Conservation (phyloP, 2,888 invertebrate genomes). For the Pheosia tremula region DNA sequence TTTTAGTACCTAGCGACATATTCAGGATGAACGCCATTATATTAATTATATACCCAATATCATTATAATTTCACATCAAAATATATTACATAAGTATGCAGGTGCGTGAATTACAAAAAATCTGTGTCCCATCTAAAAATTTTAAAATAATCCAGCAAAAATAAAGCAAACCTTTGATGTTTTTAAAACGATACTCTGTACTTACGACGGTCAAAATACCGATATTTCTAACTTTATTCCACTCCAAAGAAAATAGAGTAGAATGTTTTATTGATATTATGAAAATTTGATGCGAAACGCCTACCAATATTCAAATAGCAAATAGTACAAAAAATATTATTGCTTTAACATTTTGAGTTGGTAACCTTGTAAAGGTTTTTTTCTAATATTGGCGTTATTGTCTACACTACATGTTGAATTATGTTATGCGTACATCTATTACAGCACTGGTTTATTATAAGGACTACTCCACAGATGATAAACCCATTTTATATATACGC, state of each 20-base stretch:
- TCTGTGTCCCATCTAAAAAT: neutral
- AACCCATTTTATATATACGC: no score
- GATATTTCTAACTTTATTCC: neutral
- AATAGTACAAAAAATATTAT: neutral
- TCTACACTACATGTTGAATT: no score
- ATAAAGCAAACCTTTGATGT: conserved; percentile 1
- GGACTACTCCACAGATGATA: no score
- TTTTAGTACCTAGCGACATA: no score
- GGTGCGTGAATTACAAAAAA: no score
- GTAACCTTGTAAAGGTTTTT: neutral
- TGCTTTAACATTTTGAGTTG: conserved; percentile 12
- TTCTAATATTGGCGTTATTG: no score
- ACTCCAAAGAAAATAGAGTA: neutral
- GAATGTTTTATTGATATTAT: conserved; percentile 3
- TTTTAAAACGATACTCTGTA: neutral
- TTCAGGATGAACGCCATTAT: no score
- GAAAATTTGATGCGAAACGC: conserved; percentile 11
- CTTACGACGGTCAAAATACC: neutral
- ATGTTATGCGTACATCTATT: no score
- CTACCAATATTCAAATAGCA: conserved; percentile 20
- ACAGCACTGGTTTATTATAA: no score
- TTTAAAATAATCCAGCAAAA: neutral
- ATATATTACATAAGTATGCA: no score
- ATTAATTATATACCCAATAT: no score
- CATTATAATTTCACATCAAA: no score